Evolutionary conservation across 2,888 invertebrate species (phyloP), one percentile per base, ranked within the genome.

Genomic region (Tipula unca): DNA sequence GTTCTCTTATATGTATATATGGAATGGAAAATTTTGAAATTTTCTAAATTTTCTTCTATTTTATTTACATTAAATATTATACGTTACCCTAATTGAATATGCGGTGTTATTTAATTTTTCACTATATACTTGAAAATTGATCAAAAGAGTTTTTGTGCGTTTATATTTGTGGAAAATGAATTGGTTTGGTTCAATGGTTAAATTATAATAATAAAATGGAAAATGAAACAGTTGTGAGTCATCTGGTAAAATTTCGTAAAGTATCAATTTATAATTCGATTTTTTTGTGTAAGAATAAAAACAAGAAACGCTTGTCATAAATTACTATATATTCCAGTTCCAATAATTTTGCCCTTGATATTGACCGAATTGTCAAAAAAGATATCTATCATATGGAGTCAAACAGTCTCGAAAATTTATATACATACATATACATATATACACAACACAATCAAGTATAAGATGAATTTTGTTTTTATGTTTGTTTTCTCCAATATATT

Each of bases 41-140:
- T n/a, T 48, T 17, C 48, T 17, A 48, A 48, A 48, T 48, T n/a
- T n/a, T n/a, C n/a, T n/a, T 48, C 48, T 48, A 48, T 48, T 69
- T 10, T 69, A 25, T 69, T 69, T 69, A 25, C 69, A 69, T 69
- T 69, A 25, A 25, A 69, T 69, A 25, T 69, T 69, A 35, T 35
- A 69, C 69, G 69, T 69, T 69, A 69, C 69, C 69, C 69, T 25
- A 69, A 69, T 69, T 69, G 69, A n/a, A n/a, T n/a, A n/a, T n/a
- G n/a, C n/a, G n/a, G n/a, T 25, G 10, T 69, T 2, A 69, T 25
- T 0, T 69, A n/a, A 69, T 69, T 69, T 25, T 25, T 25, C 25
- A 25, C 3, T 39, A 10, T 13, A 14, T 25, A 10, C 10, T 69
- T 1, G 25, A 17, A 48, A 48, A 69, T 25, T 25, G 69, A 69